Evolutionary conservation across 2,797 vertebrate genomes (phyloP).

Genomic region (Muscicapa striata): DNA sequence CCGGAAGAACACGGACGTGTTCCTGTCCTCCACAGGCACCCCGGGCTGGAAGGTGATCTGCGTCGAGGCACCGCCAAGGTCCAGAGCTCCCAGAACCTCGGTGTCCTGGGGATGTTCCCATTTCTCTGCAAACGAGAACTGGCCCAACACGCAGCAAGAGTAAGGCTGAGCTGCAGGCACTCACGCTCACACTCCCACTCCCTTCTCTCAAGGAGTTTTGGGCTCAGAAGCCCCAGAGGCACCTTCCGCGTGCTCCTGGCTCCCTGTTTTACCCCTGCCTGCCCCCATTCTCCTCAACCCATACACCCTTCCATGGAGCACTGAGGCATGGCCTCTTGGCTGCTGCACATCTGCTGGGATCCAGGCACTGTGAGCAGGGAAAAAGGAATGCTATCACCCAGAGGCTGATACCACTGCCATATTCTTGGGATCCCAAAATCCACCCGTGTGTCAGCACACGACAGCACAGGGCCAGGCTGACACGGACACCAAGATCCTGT

Average conservation of each 20-base stretch:
- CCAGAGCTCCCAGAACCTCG: constrained; percentile 84
- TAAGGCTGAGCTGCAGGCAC: neutral
- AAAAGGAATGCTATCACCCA: neutral
- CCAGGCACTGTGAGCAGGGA: neutral
- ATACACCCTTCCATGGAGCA: neutral
- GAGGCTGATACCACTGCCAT: neutral
- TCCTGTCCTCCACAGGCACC: constrained; percentile 70
- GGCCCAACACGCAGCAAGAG: neutral
- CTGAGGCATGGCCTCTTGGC: neutral
- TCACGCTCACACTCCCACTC: no score
- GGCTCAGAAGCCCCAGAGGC: neutral
- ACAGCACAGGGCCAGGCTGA: neutral
- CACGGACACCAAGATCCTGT: neutral
- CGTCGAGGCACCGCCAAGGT: constrained; percentile 88
- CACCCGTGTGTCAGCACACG: rapidly evolving
- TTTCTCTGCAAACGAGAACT: constrained; percentile 87
- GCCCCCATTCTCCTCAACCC: neutral
- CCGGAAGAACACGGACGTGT: constrained; percentile 66
- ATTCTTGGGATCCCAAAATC: neutral
- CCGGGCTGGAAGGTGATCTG: constrained; percentile 87
- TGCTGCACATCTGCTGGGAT: neutral
- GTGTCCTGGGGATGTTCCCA: constrained; percentile 80
- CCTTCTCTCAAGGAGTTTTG: neutral
- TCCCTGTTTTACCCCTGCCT: neutral
- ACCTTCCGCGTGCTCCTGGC: rapidly evolving